phyloP scores from a whole-genome alignment of 2,888 invertebrate species.

The Rhaphigaster nebulosa region DNA sequence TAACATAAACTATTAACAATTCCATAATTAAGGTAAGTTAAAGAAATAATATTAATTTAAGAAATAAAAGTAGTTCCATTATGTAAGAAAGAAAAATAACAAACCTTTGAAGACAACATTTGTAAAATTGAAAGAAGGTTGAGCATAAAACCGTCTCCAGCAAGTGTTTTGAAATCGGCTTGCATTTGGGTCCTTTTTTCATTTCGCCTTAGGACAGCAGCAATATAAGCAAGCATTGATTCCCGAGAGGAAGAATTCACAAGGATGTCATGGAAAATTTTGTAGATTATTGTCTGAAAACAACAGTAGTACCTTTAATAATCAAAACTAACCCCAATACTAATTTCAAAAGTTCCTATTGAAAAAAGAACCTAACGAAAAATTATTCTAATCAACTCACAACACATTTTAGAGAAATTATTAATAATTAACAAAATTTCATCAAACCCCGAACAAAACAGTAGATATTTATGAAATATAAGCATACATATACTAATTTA shows the following conservation, averaged over 20 bases:
- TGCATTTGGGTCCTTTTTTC: slow-evolving; percentile 91
- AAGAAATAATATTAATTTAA: not conserved
- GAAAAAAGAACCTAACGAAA: too few relatives aligned
- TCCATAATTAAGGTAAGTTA: not conserved
- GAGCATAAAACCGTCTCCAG: slow-evolving; percentile 95
- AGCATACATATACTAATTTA: too few relatives aligned
- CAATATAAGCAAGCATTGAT: slow-evolving; percentile 83
- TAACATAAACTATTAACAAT: not conserved
- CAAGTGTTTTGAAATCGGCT: slow-evolving; percentile 87
- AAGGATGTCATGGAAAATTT: slow-evolving; percentile 86
- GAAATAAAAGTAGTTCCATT: not conserved
- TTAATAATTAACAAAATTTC: not conserved
- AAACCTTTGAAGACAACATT: slow-evolving; percentile 83
- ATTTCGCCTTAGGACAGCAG: slow-evolving; percentile 83
- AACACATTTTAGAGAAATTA: too few relatives aligned
- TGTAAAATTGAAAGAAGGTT: slow-evolving; percentile 94
- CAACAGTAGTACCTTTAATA: slow-evolving; percentile 4
- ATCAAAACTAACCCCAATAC: not conserved
- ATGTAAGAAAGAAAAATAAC: not conserved
- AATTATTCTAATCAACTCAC: too few relatives aligned
- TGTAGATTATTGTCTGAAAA: slow-evolving; percentile 78
- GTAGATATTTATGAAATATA: not conserved
- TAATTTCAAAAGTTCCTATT: too few relatives aligned
- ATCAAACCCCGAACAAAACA: not conserved
- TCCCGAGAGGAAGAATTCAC: slow-evolving; percentile 86